Evolutionary conservation across 2,797 vertebrate genomes (phyloP).

Genomic region (Dendrocincla tyrannina): DNA sequence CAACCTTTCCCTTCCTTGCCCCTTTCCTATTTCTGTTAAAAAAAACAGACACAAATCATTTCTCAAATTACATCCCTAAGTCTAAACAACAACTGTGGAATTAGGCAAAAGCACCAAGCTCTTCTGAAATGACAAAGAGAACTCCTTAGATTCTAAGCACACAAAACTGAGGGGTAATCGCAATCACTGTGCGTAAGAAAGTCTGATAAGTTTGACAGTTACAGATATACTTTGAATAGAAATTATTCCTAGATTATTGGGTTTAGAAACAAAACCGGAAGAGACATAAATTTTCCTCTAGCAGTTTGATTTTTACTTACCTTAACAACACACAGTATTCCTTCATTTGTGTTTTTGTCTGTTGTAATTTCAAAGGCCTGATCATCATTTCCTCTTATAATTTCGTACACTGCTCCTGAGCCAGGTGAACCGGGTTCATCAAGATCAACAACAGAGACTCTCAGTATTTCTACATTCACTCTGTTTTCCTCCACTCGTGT

Average conservation of each 20-base stretch:
- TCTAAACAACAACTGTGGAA: neutral
- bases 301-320: slow-evolving; percentile 65
- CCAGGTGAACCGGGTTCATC: slow-evolving; percentile 81
- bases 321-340: slow-evolving; percentile 82
- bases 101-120: neutral
- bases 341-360: slow-evolving; percentile 86
- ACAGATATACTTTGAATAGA: neutral
- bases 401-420: slow-evolving; percentile 80
- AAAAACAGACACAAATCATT: neutral
- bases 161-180: neutral
- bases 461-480: slow-evolving; percentile 78
- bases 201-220: neutral
- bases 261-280: neutral
- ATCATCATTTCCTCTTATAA: slow-evolving; percentile 85
- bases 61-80: neutral
- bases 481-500: slow-evolving; percentile 82
- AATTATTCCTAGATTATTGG: neutral
- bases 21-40: neutral
- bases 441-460: slow-evolving; percentile 82
- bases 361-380: slow-evolving; percentile 84
- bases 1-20: neutral
- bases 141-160: neutral
- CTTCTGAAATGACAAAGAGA: neutral
- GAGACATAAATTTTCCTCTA: neutral
- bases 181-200: neutral